Base-by-base conservation (phyloP, 2,113 vertebrate species). In the Chaenogobius annularis region DNA sequence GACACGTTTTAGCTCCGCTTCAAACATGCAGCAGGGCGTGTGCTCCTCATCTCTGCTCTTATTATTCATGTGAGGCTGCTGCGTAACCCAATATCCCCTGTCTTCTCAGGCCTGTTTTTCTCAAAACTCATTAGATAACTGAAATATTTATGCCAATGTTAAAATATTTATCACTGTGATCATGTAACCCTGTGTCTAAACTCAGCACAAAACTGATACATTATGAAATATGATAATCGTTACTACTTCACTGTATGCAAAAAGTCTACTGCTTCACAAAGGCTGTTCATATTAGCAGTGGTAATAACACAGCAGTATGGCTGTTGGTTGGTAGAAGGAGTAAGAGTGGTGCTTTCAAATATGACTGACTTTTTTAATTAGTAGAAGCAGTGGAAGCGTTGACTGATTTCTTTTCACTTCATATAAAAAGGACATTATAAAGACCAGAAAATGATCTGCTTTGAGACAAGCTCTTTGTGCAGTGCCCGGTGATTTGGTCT, bases 141-240 rank as follows among this genome's bases (percentile, higher is more conserved):
- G 74, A 90, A 92, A 90, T 91, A 92, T 92, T 92, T 79, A 92
- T 91, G 64, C 72, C 47, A 43, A 15, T 1, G 70, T 58, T 92
- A 55, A 89, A 92, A 92, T 91, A 92, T 92, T 92, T 37, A 92
- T 88, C 64, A 58, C 46, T 1, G 9, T 58, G n/a, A 70, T 86
- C 65, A 12, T 68, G 65, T 81, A 66, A 40, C 72, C 50, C 54
- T 10, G 10, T 3, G 46, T 68, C 59, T 80, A 43, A 4, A 71
- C 64, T 43, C 68, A 44, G 43, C 6, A 1, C 46, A 20, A 78
- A 80, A 52, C 66, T 5, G 48, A 31, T 56, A 26, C 66, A 81
- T 62, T 40, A 40, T 40, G 37, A 40, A 61, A 44, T 47, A 52
- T 61, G 69, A 62, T 65, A 7, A 64, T 13, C 55, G 26, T 5